phyloP scores from a whole-genome alignment of 2,113 vertebrate genomes.

The Ptyas mucosa region DNA sequence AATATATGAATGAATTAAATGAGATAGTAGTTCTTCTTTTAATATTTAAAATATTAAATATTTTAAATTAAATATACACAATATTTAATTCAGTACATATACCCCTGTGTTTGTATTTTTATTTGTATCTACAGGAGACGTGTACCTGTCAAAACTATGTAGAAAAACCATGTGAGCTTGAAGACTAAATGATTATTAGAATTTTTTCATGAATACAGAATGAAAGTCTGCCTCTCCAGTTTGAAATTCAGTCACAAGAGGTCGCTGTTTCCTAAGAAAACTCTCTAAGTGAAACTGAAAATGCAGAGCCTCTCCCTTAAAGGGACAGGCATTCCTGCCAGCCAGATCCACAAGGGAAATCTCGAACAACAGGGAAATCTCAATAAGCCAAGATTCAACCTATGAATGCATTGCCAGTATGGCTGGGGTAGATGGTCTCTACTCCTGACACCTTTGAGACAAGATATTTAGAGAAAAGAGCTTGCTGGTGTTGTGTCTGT shows the following conservation, averaged over 20 bases:
- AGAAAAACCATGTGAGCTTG: background rate
- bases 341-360: background rate
- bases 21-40: background rate
- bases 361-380: background rate
- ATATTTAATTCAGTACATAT: background rate
- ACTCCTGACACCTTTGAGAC: background rate
- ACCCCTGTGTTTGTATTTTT: background rate
- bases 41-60: too few species aligned
- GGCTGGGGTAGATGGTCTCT: background rate
- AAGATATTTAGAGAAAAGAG: background rate
- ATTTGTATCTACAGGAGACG: background rate
- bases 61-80: background rate
- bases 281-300: background rate
- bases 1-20: background rate
- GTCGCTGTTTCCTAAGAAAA: background rate
- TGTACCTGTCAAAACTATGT: background rate
- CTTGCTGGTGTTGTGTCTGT: background rate
- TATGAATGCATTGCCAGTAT: background rate
- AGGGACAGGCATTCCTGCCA: background rate
- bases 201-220: background rate
- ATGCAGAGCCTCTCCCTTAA: background rate
- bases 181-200: background rate
- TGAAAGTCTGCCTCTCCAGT: background rate
- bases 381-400: background rate
- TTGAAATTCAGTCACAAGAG: background rate